Evolutionary conservation across 1,140 invertebrate species (phyloP).

Genomic region (Leptestheria dahalacensis): DNA sequence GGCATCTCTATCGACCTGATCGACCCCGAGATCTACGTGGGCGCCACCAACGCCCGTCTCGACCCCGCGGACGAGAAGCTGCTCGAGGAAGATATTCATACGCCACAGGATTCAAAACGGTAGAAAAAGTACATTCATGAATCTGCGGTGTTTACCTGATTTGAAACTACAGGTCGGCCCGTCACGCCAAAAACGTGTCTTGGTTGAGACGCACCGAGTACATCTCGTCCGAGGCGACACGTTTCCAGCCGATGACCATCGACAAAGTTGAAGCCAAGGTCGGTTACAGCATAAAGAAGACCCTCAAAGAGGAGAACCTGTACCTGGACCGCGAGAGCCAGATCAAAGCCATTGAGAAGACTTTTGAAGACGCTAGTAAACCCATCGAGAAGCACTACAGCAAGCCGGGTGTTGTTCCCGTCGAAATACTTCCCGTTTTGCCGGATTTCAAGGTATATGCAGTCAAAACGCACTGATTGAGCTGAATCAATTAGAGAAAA

Average conservation of each 20-base stretch:
- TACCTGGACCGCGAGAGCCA: constrained; percentile 96
- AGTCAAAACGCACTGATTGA: too few species aligned
- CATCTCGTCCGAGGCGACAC: constrained; percentile 82
- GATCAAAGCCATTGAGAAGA: constrained; percentile 94
- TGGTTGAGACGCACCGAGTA: constrained; percentile 97
- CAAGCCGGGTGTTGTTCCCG: constrained; percentile 82
- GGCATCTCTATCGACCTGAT: constrained; percentile 93
- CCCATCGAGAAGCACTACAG: constrained; percentile 83
- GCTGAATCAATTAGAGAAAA: too few species aligned
- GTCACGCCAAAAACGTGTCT: constrained; percentile 80
- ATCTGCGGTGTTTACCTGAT: too few species aligned
- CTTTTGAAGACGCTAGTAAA: constrained; percentile 81
- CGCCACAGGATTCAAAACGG: constrained; percentile 71
- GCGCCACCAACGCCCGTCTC: constrained; percentile 47
- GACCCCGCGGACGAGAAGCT: constrained; percentile 84
- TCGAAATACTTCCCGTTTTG: constrained; percentile 75
- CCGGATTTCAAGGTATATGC: constrained; percentile 91
- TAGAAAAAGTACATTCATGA: constrained; percentile 27
- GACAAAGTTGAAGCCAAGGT: constrained; percentile 97
- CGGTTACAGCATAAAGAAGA: constrained; percentile 93
- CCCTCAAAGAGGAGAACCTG: constrained; percentile 80
- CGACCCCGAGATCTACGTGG: constrained; percentile 80
- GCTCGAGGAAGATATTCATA: constrained; percentile 77
- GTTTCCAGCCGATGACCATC: constrained; percentile 87
- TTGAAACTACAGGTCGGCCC: constrained; percentile 36